Evolutionary conservation across 1,140 invertebrate genomes (phyloP), one percentile per base, ranked within the genome.

Genomic region (Heliconius hermathena): DNA sequence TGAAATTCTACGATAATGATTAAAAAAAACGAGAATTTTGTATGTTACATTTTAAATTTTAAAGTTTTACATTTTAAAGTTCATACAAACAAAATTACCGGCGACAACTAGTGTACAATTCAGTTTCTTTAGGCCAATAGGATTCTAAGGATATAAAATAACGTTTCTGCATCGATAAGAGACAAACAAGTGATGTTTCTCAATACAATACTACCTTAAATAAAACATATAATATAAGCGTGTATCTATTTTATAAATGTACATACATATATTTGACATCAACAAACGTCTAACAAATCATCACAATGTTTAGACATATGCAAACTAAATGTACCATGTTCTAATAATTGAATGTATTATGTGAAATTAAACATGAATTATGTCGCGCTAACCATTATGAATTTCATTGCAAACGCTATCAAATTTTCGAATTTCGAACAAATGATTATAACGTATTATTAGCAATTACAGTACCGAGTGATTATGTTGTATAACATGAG

Each of bases 351-450:
- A 66, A 66, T 66, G 22, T 66, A 66, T 26, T 66, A 26, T 66
- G n/a, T 66, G 60, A 66, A 66, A 13, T 26, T 66, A 66, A 66
- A 66, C 60, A 66, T 66, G 60, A 66, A 66, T 66, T 66, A 66
- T 26, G 60, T 66, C 60, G 60, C 60, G n/a, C 22, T 13, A 66
- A 66, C 60, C 22, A 66, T 66, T 66, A 66, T 66, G 60, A 66
- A 66, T 66, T 66, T 66, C 60, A 66, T 26, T 66, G 60, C 60
- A 66, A 66, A 66, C 60, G 60, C 11, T 66, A 66, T 66, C 60
- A 66, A 26, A 66, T 66, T 66, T 29, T 16, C 26, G 60, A 9
- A 66, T 66, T 66, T 66, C 22, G 60, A 13, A 9, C 60, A 66
- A 66, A 66, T 29, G 60, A 66, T 66, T 66, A 66, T 66, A 66